A percentile compares a stretch with the other conserved stretches of the same genome.
Evolutionary conservation across 2,888 invertebrate species (phyloP).

Genomic region (Ischnura elegans): DNA sequence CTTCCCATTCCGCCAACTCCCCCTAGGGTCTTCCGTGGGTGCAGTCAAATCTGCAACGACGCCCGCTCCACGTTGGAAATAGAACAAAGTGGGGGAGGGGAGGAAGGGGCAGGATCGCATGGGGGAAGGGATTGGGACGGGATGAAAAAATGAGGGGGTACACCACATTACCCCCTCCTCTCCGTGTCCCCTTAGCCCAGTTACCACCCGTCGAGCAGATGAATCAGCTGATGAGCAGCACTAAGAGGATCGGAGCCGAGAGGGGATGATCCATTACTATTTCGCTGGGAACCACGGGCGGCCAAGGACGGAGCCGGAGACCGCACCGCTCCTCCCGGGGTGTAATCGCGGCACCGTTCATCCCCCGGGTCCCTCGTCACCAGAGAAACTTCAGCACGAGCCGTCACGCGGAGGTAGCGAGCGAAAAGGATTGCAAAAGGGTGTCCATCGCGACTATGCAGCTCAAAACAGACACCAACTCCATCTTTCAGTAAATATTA

Average conservation of each 20-base stretch:
- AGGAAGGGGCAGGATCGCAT: background rate
- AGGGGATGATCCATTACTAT: background rate
- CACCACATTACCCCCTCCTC: background rate
- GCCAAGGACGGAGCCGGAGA: background rate
- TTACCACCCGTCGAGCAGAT: background rate
- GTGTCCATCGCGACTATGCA: too few species aligned
- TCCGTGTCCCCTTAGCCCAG: background rate
- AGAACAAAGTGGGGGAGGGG: background rate
- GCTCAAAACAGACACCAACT: too few species aligned
- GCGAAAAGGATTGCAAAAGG: too few species aligned
- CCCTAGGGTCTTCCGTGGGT: background rate
- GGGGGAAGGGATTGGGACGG: background rate
- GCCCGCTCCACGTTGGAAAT: background rate
- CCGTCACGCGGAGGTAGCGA: too few species aligned
- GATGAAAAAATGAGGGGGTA: background rate
- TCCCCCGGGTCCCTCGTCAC: too few species aligned
- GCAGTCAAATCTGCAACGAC: background rate
- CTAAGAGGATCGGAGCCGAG: background rate
- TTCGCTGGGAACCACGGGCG: background rate
- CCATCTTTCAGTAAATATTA: too few species aligned
- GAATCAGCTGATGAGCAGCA: conserved; percentile 32
- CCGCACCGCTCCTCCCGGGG: background rate
- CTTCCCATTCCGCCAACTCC: background rate
- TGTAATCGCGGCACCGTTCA: too few species aligned
- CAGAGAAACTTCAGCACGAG: too few species aligned